A percentile compares a stretch with the other conserved stretches of the same genome.
Conservation (phyloP, 1,140 invertebrate genomes). For the Venturia canescens region DNA sequence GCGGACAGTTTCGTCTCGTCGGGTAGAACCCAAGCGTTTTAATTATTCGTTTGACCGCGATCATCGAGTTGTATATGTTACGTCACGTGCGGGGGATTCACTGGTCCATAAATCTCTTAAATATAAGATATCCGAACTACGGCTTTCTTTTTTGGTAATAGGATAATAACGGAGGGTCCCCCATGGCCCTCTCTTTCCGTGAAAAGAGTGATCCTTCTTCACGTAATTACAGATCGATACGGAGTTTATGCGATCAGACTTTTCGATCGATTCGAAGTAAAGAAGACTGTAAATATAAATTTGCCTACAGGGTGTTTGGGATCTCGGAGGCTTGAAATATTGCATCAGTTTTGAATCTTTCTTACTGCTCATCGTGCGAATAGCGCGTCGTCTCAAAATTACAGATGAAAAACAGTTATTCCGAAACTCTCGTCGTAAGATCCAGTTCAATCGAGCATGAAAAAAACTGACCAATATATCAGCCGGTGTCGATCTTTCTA, state of each 20-base stretch:
- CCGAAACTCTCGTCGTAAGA: conserved; percentile 27
- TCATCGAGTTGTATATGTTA: conserved; percentile 21
- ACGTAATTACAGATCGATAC: conserved; percentile 18
- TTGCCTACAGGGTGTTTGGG: background rate
- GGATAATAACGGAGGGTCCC: conserved; percentile 11
- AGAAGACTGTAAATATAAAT: conserved; percentile 13
- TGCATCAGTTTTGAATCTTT: background rate
- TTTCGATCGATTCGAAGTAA: conserved; percentile 16
- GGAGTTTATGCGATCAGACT: background rate
- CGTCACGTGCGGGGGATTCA: conserved; percentile 33
- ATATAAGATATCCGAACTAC: conserved; percentile 47
- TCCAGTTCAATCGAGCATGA: background rate
- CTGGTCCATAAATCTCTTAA: conserved; percentile 55
- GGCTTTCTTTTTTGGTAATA: conserved; percentile 11
- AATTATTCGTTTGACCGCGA: conserved; percentile 57
- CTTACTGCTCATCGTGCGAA: background rate
- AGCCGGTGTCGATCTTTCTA: conserved; percentile 49
- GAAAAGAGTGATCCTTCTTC: conserved; percentile 7
- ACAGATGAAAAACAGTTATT: conserved; percentile 33
- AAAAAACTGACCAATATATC: conserved; percentile 53
- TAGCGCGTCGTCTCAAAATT: background rate
- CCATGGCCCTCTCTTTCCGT: background rate
- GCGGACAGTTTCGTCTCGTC: conserved; percentile 23
- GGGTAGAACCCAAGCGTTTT: conserved; percentile 25
- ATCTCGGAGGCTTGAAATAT: background rate